Evolutionary conservation across 35 echinoderm and acorn worm genomes (phyloP).

Genomic region (Strongylocentrotus purpuratus): DNA sequence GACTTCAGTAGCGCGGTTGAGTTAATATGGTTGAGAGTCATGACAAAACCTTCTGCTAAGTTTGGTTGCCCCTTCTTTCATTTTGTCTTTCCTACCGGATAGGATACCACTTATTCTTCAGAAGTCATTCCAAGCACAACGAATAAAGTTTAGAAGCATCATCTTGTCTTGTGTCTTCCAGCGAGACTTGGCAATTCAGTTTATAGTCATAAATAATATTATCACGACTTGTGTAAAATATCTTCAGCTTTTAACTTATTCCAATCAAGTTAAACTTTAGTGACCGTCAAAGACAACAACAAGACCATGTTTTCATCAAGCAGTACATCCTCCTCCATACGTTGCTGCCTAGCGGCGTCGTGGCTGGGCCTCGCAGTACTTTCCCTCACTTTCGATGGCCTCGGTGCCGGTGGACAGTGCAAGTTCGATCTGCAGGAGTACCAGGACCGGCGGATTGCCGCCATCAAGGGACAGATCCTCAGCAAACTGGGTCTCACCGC

Average conservation of each 20-base stretch:
- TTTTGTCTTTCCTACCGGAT: not conserved
- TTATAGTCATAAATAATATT: not conserved
- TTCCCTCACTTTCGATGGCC: constrained; percentile 24
- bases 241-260: not conserved
- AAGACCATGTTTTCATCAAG: constrained; percentile 20
- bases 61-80: not conserved
- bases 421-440: constrained; percentile 79
- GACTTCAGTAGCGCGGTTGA: not conserved
- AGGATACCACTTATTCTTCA: not conserved
- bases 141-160: not conserved
- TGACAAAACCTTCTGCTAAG: not conserved
- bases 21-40: not conserved
- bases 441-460: constrained; percentile 57
- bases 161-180: not conserved
- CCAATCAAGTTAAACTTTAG: not conserved
- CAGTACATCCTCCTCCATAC: not conserved
- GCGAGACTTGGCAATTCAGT: not conserved
- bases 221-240: not conserved
- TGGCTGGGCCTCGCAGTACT: constrained; percentile 35
- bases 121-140: not conserved
- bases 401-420: constrained; percentile 59
- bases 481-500: constrained; percentile 77
- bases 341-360: not conserved
- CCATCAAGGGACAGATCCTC: constrained; percentile 82
- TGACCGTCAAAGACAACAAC: not conserved